A percentile compares a stretch with the other conserved stretches of the same genome.
These are phyloP conservation scores for Salticus scenicus DNA, from an alignment of 2,888 invertebrate genomes.

Conservation along the genomic window DNA sequence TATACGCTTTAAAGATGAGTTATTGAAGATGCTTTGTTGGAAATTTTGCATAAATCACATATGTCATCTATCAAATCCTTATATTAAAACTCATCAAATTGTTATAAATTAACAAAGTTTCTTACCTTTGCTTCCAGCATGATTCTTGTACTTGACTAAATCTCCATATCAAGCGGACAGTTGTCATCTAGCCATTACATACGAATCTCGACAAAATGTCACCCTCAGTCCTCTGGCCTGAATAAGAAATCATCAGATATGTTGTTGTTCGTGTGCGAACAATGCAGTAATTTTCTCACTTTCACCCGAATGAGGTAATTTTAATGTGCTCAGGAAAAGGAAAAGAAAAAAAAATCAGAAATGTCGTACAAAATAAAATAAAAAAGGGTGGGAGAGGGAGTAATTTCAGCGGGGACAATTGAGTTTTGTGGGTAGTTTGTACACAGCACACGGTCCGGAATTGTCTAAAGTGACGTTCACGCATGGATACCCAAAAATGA, in stretches of 20 bases:
- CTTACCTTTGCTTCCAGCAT: no score
- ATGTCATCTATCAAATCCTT: no score
- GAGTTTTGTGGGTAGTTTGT: conserved; percentile 5
- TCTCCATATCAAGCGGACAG: not conserved
- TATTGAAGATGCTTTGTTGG: no score
- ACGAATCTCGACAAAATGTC: conserved; percentile 14
- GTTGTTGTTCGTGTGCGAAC: conserved; percentile 29
- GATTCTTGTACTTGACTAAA: not conserved
- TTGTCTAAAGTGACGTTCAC: not conserved
- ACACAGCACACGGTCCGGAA: conserved; percentile 25
- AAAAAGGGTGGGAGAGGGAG: conserved; percentile 13
- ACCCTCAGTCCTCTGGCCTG: conserved; percentile 24
- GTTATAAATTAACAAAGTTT: no score
- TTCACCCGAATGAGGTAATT: conserved; percentile 27
- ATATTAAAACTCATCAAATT: no score
- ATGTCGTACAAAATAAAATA: conserved; percentile 13
- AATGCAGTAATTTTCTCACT: conserved; percentile 61
- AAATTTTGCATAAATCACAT: no score
- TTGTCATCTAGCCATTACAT: conserved; percentile 1
- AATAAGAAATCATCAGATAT: conserved; percentile 49
- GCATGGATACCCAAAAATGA: not conserved
- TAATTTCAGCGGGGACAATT: conserved; percentile 43
- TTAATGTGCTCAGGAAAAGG: conserved; percentile 20
- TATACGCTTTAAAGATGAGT: no score
- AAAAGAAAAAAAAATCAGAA: not conserved